Evolutionary conservation across 37 sponge, comb jelly and placozoan genomes (phyloP).

Genomic region (Amphimedon queenslandica): DNA sequence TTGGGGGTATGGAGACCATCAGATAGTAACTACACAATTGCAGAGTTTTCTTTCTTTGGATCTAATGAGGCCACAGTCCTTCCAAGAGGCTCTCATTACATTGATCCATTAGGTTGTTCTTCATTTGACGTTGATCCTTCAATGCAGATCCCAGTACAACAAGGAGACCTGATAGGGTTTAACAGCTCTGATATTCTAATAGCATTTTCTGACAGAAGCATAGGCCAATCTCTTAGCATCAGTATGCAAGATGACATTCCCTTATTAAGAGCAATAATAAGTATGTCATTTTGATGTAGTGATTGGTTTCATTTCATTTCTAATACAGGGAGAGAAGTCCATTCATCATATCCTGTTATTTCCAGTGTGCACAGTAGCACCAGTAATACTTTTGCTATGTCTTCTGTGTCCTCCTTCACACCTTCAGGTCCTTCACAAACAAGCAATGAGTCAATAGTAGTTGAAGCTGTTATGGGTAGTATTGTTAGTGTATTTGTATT

Average conservation of each 20-base stretch:
- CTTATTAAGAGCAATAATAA: conserved; percentile 7
- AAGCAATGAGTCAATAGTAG: neutral
- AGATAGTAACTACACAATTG: neutral
- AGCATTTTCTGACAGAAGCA: neutral
- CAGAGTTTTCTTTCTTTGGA: neutral
- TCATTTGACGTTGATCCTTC: neutral
- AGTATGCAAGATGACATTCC: neutral
- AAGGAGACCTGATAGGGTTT: conserved; percentile 3
- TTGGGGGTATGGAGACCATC: neutral
- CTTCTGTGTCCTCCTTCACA: neutral
- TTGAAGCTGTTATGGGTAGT: neutral
- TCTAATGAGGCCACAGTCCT: neutral
- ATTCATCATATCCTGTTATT: too few species aligned
- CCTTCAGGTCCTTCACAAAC: neutral
- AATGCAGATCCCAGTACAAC: neutral
- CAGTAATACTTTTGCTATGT: neutral
- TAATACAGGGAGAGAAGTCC: too few species aligned
- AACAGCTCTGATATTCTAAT: neutral
- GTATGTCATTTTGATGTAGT: too few species aligned
- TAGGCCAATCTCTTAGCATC: neutral
- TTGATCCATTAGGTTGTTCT: neutral
- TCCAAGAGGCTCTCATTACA: neutral
- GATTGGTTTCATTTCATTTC: too few species aligned
- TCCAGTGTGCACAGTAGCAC: too few species aligned
- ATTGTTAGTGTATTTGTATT: neutral